These are phyloP conservation scores for Hypothenemus hampei DNA, from an alignment of 1,140 invertebrate genomes.

Conservation along the genomic window DNA sequence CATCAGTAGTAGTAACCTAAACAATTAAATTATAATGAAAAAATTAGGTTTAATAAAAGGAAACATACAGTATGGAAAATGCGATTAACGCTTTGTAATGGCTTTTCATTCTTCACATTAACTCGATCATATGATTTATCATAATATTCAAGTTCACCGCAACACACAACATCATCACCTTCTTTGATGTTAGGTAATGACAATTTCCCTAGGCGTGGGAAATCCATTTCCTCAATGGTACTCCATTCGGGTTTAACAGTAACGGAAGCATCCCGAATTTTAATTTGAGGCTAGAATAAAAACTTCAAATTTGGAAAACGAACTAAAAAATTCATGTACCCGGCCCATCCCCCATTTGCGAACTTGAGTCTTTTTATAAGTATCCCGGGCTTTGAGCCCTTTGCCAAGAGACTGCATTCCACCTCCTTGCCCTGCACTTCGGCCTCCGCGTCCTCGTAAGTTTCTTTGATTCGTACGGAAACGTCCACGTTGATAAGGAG, in stretches of 20 bases:
- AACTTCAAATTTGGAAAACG: not conserved
- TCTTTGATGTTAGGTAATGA: conserved; percentile 86
- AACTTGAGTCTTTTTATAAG: conserved; percentile 60
- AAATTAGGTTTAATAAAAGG: not conserved
- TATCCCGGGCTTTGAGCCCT: conserved; percentile 52
- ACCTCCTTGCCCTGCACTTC: conserved; percentile 57
- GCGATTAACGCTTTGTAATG: conserved; percentile 88
- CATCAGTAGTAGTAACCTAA: conserved; percentile 92
- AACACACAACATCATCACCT: conserved; percentile 73
- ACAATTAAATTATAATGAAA: conserved; percentile 5
- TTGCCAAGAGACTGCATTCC: conserved; percentile 64
- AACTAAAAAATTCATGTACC: no score
- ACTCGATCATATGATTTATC: conserved; percentile 96
- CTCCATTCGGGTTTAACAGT: conserved; percentile 95
- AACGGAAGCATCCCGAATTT: conserved; percentile 96
- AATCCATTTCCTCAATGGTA: conserved; percentile 99
- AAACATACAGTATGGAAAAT: conserved; percentile 85
- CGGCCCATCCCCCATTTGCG: conserved; percentile 87
- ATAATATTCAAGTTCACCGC: conserved; percentile 94
- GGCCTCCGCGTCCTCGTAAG: conserved; percentile 68
- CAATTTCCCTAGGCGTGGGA: conserved; percentile 88
- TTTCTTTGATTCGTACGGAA: conserved; percentile 80
- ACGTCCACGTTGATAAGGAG: conserved; percentile 82
- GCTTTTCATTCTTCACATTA: conserved; percentile 93
- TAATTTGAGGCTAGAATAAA: conserved; percentile 67